Evolutionary conservation across 2,888 invertebrate genomes (phyloP), one percentile per base, ranked within the genome.

Genomic region (Eilema sororculum): DNA sequence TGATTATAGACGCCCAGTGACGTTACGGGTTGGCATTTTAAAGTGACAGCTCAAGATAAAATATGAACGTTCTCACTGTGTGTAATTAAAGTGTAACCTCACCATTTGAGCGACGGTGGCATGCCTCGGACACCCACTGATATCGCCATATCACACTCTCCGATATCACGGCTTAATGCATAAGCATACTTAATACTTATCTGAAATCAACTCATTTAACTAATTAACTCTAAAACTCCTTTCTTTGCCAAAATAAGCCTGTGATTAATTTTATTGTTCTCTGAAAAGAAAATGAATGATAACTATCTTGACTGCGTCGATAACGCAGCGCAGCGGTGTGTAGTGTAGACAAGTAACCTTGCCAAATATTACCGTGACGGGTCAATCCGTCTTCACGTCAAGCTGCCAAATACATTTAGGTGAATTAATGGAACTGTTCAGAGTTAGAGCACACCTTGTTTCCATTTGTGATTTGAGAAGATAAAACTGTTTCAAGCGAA

Each of bases 61-160:
- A 52, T 52, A 52, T 52, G 52, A 52, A n/a, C 52, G 2, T 52
- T 52, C 20, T 8, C 4, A 52, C 52, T 52, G 52, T n/a, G 20
- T 52, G 52, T 52, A 52, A 52, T 52, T 52, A 52, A 52, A 52
- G 52, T 52, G 52, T 52, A 52, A 9, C 52, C n/a, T n/a, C 52
- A n/a, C 52, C 46, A 46, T 20, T 20, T 8, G 46, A 46, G 46
- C 46, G 46, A 46, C 46, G 1, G 20, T 20, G 46, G 46, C 46
- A 20, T 20, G 46, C 52, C 52, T n/a, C n/a, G n/a, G n/a, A 52
- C 52, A 52, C 52, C n/a, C 52, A 52, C 52, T 52, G 52, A 52
- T 52, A 52, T 52, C n/a, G n/a, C 9, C 9, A 52, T n/a, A 52
- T 52, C 52, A 52, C 52, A n/a, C 46, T 46, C 46, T 46, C 20